phyloP scores from a whole-genome alignment of 1,140 invertebrate species.

The Drosophila simulans region DNA sequence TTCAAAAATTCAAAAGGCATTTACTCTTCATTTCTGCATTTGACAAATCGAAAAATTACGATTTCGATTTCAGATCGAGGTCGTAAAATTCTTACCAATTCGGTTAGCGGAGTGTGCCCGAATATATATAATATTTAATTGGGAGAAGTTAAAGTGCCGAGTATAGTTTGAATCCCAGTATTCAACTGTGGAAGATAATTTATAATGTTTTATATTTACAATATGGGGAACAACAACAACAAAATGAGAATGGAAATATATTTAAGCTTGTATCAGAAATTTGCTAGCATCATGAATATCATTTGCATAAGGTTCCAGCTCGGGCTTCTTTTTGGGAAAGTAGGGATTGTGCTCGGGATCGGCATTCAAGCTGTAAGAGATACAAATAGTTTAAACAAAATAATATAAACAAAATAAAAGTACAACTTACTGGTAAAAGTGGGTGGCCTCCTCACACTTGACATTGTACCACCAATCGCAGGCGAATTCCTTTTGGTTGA shows the following conservation, averaged over 20 bases:
- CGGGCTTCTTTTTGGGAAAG: slow-evolving; percentile 88
- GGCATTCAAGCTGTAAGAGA: slow-evolving; percentile 88
- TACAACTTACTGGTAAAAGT: slow-evolving; percentile 71
- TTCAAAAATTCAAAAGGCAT: no score
- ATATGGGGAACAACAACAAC: slow-evolving; percentile 73
- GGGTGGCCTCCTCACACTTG: slow-evolving; percentile 89
- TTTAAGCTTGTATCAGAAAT: slow-evolving; percentile 84
- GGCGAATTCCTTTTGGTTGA: slow-evolving; percentile 93
- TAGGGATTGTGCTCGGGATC: slow-evolving; percentile 92
- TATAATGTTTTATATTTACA: slow-evolving; percentile 20
- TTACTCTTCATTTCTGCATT: no score
- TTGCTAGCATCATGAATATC: slow-evolving; percentile 54
- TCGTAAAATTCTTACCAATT: no score
- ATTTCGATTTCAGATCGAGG: no score
- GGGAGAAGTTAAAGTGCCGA: not conserved
- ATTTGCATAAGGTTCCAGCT: slow-evolving; percentile 44
- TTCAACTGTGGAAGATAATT: not conserved
- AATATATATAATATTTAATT: no score
- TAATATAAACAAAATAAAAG: slow-evolving; percentile 19
- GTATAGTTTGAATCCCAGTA: not conserved
- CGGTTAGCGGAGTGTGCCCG: no score
- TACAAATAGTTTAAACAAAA: slow-evolving; percentile 16
- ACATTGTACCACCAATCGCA: slow-evolving; percentile 98
- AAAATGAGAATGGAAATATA: slow-evolving; percentile 4
- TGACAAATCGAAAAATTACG: no score